Evolutionary conservation across 2,888 invertebrate genomes (phyloP), one percentile per base, ranked within the genome.

Genomic region (Meliscaeva auricollis): DNA sequence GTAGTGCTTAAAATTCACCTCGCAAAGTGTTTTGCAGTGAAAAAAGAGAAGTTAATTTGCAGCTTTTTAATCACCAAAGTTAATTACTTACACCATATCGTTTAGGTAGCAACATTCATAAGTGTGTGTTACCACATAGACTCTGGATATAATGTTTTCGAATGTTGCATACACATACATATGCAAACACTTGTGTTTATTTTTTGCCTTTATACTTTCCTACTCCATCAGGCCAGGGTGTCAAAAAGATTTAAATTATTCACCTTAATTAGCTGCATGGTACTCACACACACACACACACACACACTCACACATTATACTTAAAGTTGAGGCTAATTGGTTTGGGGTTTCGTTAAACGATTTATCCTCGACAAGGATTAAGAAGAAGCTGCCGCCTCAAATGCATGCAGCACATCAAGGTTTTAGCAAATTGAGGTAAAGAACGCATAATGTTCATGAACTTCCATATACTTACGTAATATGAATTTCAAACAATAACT

Each of bases 281-380:
- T n/a, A 60, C 60, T 32, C 35, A 22, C 46, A 41, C 4, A 38
- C n/a, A 68, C 11, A 44, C 17, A 1, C 13, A 26, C 20, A 20
- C 5, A 46, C 9, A 7, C 54, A 35, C 17, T 13, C 17, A 26
- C 48, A 30, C n/a, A n/a, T n/a, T 44, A 58, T 15, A 15, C 56
- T 73, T 8, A 11, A 26, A 44, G 52, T 77, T 62, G 60, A 64
- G 48, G 62, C 54, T 83, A 79, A 74, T 78, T 79, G 62, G 74
- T 69, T 74, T 78, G 78, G 44, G 79, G 78, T 78, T 79, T 74
- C 50, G 74, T 64, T 83, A 83, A 83, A 56, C 78, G 74, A 79
- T 83, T 69, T 50, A 79, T 82, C 73, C 79, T 64, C 74, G 79
- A 78, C 79, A 83, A 70, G 74, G 64, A 83, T 83, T 69, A 69